These are phyloP conservation scores for Triplophysa rosa DNA, from an alignment of 2,113 vertebrate genomes.

Conservation along the genomic window DNA sequence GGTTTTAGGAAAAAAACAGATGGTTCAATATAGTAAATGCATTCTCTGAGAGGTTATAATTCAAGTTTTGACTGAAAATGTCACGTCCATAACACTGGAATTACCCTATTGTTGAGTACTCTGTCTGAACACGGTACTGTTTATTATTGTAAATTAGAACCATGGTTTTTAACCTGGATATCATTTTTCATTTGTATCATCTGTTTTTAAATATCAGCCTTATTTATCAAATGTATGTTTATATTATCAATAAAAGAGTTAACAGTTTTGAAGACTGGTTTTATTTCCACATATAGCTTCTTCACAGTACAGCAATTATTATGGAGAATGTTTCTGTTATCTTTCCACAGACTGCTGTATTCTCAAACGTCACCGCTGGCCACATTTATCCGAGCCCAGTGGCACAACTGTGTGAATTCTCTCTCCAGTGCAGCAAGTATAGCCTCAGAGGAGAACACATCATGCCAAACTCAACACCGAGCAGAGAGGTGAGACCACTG, in stretches of 20 bases:
- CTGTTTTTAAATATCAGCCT: not conserved
- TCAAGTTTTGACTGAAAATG: too few relatives aligned
- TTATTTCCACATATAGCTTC: not conserved
- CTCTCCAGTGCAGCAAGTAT: constrained; percentile 4
- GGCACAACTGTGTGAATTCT: constrained; percentile 31
- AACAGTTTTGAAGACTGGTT: too few relatives aligned
- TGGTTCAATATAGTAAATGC: too few relatives aligned
- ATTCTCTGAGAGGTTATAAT: too few relatives aligned
- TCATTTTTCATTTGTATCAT: too few relatives aligned
- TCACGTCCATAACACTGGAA: too few relatives aligned
- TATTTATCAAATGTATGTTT: not conserved
- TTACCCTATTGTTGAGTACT: too few relatives aligned
- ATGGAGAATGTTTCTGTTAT: not conserved
- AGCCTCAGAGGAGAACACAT: constrained; percentile 11
- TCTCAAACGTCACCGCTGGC: constrained; percentile 5
- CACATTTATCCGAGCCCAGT: constrained; percentile 20
- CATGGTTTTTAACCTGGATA: too few relatives aligned
- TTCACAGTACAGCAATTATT: constrained; percentile 16
- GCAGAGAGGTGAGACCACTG: constrained; percentile 4
- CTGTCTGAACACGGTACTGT: too few relatives aligned
- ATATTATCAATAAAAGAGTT: too few relatives aligned
- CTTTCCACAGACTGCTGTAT: not conserved
- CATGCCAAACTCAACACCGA: constrained; percentile 23
- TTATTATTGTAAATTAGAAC: too few relatives aligned
- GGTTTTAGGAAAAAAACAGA: too few relatives aligned